Evolutionary conservation across 2,888 invertebrate genomes (phyloP), one percentile per base, ranked within the genome.

Genomic region (Cephalotes varians): DNA sequence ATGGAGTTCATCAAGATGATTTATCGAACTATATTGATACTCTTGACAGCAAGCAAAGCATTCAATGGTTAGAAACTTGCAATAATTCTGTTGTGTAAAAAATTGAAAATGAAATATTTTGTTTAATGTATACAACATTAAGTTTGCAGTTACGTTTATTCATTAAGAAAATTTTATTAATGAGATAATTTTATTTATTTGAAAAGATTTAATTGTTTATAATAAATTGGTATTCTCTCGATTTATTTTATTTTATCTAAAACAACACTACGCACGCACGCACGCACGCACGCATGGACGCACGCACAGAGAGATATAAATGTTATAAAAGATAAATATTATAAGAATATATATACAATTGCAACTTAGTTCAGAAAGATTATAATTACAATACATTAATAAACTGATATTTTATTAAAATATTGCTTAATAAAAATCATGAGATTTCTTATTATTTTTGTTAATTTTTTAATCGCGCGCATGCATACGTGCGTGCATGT

Each of bases 1-100:
- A 91, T 72, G 93, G 93, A 2, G 91, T 93, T 28, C 90, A 91
- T 62, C 93, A 94, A 47, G 90, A 90, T 7, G 92, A 93, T 82
- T 82, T 94, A 7, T 91, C 92, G 0, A 89, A 90, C 60, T 95
- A 94, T 65, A 88, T 94, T 9, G 87, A 93, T 54, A 92, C 89
- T 65, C 85, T 94, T 44, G 91, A 93, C 60, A 86, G 89, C 0
- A 86, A 87, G 7, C 92, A 94, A 56, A 92, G 91, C 64, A 82
- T 92, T 15, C 88, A 93, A 60, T 93, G 93, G 93, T 69, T 94
- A n/a, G 87, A 92, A 18, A 86, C 79, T 65, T 87, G 86, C 73
- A 87, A 90, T 58, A 82, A 83, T 69, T 40, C 62, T 5, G 44
- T 58, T 21, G 34, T 64, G 25, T 84, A 87, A 44, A 15, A 31